phyloP scores from a whole-genome alignment of 2,888 invertebrate species.

The Drosophila ezoana region DNA sequence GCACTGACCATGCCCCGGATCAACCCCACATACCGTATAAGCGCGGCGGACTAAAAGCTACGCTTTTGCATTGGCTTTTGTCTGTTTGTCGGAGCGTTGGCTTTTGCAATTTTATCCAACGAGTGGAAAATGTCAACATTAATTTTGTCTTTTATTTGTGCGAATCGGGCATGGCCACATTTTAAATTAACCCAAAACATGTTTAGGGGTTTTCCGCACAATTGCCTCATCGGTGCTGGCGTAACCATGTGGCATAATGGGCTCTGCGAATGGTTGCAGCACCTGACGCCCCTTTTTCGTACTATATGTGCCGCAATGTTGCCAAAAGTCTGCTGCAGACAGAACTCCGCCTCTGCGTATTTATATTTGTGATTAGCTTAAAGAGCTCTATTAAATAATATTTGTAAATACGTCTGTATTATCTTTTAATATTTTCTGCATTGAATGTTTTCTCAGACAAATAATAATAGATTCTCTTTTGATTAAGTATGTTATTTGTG shows the following conservation, averaged over 20 bases:
- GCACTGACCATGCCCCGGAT: slow-evolving; percentile 39
- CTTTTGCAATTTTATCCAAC: slow-evolving; percentile 76
- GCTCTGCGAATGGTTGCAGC: slow-evolving; percentile 47
- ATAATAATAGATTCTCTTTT: too few species aligned
- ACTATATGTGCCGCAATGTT: neutral
- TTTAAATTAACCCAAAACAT: slow-evolving; percentile 84
- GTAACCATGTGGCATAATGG: slow-evolving; percentile 63
- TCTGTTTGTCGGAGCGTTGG: slow-evolving; percentile 37
- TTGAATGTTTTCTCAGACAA: too few species aligned
- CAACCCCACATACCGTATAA: slow-evolving; percentile 34
- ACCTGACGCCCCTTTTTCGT: slow-evolving; percentile 60
- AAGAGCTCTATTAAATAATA: too few species aligned
- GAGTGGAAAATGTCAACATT: slow-evolving; percentile 83
- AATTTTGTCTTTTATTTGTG: slow-evolving; percentile 82
- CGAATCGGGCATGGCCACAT: slow-evolving; percentile 78
- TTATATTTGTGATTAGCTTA: too few species aligned
- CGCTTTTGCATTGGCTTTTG: slow-evolving; percentile 59
- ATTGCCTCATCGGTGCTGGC: slow-evolving; percentile 74
- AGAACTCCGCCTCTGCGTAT: neutral
- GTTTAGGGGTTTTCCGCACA: slow-evolving; percentile 83
- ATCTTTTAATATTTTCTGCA: too few species aligned
- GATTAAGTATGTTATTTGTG: too few species aligned
- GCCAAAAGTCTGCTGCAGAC: slow-evolving; percentile 7
- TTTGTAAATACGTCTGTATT: too few species aligned
- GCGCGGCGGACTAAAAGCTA: slow-evolving; percentile 42